Conservation (phyloP, 2,888 invertebrate species). For the Cotesia congregata region DNA sequence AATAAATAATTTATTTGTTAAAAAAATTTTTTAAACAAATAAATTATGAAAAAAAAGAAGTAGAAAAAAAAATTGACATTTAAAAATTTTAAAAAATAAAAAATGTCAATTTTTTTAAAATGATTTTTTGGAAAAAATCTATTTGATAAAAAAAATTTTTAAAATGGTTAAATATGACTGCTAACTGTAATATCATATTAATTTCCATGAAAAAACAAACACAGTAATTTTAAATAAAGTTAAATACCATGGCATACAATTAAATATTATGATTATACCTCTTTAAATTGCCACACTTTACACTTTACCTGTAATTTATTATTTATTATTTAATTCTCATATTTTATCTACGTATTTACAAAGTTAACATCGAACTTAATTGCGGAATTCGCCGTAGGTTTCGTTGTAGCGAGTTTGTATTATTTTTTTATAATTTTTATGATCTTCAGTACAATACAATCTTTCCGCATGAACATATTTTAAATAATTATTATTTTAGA, state of each 20-base stretch:
- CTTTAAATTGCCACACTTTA: slow-evolving; percentile 64
- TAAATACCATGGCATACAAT: not conserved
- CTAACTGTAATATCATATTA: too few species aligned
- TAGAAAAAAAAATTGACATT: too few species aligned
- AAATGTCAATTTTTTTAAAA: too few species aligned
- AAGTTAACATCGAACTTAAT: slow-evolving; percentile 33
- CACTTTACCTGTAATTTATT: slow-evolving; percentile 55
- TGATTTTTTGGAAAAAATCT: too few species aligned
- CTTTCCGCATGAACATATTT: slow-evolving; percentile 24
- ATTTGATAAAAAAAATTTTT: not conserved
- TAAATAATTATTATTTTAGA: slow-evolving; percentile 28
- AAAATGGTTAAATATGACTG: not conserved
- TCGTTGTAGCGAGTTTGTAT: slow-evolving; percentile 47
- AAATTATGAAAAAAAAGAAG: too few species aligned
- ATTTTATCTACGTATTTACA: slow-evolving; percentile 43
- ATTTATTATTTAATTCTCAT: slow-evolving; percentile 41
- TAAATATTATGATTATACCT: slow-evolving; percentile 53
- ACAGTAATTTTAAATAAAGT: slow-evolving; percentile 37
- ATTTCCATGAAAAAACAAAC: not conserved
- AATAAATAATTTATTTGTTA: too few species aligned
- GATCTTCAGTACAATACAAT: not conserved
- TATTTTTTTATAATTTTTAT: slow-evolving; percentile 28
- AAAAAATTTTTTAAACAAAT: too few species aligned
- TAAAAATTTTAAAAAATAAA: too few species aligned
- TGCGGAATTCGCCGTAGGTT: slow-evolving; percentile 28